Percentiles rank a stretch among this genome's conserved stretches.
These are phyloP conservation scores for Diabrotica balteata DNA, from an alignment of 2,888 invertebrate genomes.

Conservation along the genomic window DNA sequence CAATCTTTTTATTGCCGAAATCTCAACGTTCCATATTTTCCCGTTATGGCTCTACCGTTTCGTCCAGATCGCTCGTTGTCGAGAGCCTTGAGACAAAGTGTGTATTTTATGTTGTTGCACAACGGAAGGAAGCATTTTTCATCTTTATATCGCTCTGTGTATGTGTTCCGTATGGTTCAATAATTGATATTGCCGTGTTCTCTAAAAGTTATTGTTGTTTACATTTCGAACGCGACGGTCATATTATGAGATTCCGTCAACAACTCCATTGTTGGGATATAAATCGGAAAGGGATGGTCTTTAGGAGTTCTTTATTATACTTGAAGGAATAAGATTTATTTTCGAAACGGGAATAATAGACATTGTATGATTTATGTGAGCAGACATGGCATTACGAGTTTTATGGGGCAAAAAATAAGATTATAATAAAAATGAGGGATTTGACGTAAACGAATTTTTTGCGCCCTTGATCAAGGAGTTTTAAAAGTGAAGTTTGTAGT, in stretches of 20 bases:
- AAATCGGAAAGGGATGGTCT: not conserved
- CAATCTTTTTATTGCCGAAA: too few species aligned
- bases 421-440: too few species aligned
- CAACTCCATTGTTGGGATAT: not conserved
- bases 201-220: not conserved
- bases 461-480: too few species aligned
- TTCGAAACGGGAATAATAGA: not conserved
- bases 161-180: constrained; percentile 15
- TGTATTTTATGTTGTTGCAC: constrained; percentile 26
- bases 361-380: too few species aligned
- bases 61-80: too few species aligned
- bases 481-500: too few species aligned
- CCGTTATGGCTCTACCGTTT: too few species aligned
- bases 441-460: too few species aligned
- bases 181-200: constrained; percentile 15
- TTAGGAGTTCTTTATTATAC: not conserved
- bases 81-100: constrained; percentile 20
- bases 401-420: too few species aligned
- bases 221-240: not conserved
- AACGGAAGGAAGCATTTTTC: constrained; percentile 17
- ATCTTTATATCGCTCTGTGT: constrained; percentile 10
- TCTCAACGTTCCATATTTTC: too few species aligned
- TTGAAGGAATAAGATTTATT: not conserved
- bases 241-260: not conserved
- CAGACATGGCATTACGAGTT: too few species aligned